Conservation (phyloP, 2,797 vertebrate genomes). For the Luscinia megarhynchos region DNA sequence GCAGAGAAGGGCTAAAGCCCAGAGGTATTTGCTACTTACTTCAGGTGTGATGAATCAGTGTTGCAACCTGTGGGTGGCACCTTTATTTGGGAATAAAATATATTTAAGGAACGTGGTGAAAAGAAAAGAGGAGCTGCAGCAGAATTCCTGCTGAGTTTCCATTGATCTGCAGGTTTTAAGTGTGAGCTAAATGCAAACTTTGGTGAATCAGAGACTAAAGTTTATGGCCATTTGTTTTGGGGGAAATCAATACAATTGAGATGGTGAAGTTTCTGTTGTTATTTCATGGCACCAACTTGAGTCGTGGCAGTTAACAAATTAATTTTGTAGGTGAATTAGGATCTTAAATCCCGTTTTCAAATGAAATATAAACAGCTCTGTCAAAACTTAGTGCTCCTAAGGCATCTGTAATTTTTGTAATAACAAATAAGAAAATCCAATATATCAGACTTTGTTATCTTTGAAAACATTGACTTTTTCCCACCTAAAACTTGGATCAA, state of each 20-base stretch:
- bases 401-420: not conserved
- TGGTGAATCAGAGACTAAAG: not conserved
- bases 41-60: not conserved
- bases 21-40: not conserved
- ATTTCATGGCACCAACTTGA: not conserved
- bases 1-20: not conserved
- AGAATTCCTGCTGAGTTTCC: not conserved
- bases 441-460: not conserved
- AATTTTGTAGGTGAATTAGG: not conserved
- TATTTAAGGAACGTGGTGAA: rapidly evolving
- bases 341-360: not conserved
- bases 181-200: not conserved
- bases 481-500: not conserved
- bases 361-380: not conserved
- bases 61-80: not conserved
- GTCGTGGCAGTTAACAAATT: not conserved
- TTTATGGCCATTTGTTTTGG: not conserved
- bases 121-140: not conserved
- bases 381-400: not conserved
- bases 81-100: not conserved
- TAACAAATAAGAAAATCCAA: not conserved
- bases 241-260: not conserved
- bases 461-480: not conserved
- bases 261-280: not conserved
- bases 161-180: not conserved